Evolutionary conservation across 2,797 vertebrate genomes (phyloP), one percentile per base, ranked within the genome.

Genomic region (Lepidocolaptes lacrymiger): DNA sequence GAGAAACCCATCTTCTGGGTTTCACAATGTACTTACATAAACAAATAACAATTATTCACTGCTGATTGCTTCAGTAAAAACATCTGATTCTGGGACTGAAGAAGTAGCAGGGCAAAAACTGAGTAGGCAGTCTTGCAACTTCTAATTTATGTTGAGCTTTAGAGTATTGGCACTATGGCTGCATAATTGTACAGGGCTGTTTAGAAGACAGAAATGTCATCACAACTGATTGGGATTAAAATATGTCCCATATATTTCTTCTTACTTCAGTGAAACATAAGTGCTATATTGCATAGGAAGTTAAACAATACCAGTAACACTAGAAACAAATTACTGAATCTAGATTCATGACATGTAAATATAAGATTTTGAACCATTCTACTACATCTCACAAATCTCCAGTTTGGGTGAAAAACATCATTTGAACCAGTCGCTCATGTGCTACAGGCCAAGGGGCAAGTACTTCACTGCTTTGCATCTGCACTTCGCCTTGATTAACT

Each of bases 401-500:
- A 61, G 14, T 56, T 30, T 58, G 51, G 27, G 24, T 58, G 36
- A 93, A 81, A 36, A 86, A 34, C 18, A 44, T 12, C 11, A 24
- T 15, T 6, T 34, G 26, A 81, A 75, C 3, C 34, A 61, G 46
- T 32, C 2, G 1, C 12, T 48, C 1, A 1, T 8, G 18, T 41
- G 23, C 68, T 80, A 12, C 39, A 48, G 39, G 48, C 5, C 11
- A 34, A 59, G 13, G 11, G 28, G 11, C 41, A 85, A 66, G 9
- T 51, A 52, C 22, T 75, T 49, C 5, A 12, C 19, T 49, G 21
- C 26, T 84, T 37, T 21, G 24, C 41, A 18, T 61, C 28, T 74
- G 41, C 34, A 68, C 19, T 22, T 74, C 80, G 71, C 26, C 46
- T 71, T 36, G 43, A 4, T 37, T 48, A 69, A 41, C 2, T 9